Evolutionary conservation across 2,797 vertebrate genomes (phyloP).

Genomic region (Fistularia tabacaria): DNA sequence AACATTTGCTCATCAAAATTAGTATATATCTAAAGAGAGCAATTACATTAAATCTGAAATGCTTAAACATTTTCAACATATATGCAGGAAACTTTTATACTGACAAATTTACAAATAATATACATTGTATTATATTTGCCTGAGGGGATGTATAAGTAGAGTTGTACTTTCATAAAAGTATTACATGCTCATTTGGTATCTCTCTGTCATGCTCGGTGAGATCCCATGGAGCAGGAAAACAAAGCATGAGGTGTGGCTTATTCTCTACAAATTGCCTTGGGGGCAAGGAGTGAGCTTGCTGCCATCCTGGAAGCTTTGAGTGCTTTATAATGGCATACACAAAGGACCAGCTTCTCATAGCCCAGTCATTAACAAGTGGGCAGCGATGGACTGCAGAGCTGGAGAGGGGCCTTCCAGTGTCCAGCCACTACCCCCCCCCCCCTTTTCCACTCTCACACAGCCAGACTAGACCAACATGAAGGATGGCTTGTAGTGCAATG

Average conservation of each 20-base stretch:
- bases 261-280: slow-evolving; percentile 66
- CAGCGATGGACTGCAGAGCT: slow-evolving; percentile 58
- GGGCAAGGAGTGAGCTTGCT: slow-evolving; percentile 75
- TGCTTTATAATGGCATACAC: slow-evolving; percentile 78
- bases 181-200: slow-evolving; percentile 34
- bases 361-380: slow-evolving; percentile 75
- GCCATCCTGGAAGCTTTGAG: slow-evolving; percentile 74
- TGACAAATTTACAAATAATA: too few relatives aligned
- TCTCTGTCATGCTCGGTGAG: slow-evolving; percentile 39
- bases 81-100: too few relatives aligned
- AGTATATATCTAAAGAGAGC: background rate
- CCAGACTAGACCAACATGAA: slow-evolving; percentile 63
- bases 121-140: slow-evolving; percentile 2
- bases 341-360: slow-evolving; percentile 65
- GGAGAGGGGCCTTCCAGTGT: slow-evolving; percentile 63
- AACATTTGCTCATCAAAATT: too few relatives aligned
- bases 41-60: too few relatives aligned
- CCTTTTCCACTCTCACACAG: slow-evolving; percentile 54
- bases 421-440: slow-evolving; percentile 71
- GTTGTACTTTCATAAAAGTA: slow-evolving; percentile 13
- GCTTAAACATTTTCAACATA: too few relatives aligned
- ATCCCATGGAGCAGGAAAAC: slow-evolving; percentile 65
- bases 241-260: slow-evolving; percentile 72
- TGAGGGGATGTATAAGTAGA: slow-evolving; percentile 25
- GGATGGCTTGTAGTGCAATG: slow-evolving; percentile 61